Percentiles rank a stretch among this genome's conserved stretches.
phyloP scores from a whole-genome alignment of 2,113 vertebrate species.

The Sinocyclocheilus anshuiensis region DNA sequence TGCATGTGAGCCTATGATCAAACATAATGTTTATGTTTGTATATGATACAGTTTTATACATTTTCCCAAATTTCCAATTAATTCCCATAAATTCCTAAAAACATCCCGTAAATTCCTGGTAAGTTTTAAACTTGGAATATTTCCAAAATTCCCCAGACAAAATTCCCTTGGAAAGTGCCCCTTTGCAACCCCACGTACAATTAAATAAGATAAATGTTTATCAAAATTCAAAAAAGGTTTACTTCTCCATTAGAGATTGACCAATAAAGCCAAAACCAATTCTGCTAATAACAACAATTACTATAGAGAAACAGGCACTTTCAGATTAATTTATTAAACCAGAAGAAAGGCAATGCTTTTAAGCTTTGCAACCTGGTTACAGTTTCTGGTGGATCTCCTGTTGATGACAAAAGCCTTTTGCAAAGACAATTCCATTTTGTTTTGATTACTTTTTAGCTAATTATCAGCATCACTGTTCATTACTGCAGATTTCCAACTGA shows the following conservation, averaged over 20 bases:
- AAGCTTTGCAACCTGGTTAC: background rate
- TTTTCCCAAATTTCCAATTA: no score
- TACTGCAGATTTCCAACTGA: background rate
- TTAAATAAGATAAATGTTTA: background rate
- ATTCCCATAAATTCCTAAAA: no score
- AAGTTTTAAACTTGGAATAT: no score
- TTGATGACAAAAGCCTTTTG: background rate
- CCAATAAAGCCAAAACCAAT: background rate
- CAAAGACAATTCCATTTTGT: background rate
- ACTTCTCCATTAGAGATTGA: background rate
- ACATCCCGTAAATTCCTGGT: no score
- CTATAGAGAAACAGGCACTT: background rate
- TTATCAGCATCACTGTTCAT: background rate
- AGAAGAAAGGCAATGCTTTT: background rate
- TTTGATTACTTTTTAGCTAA: background rate
- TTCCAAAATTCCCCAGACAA: no score
- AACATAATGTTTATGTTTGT: no score
- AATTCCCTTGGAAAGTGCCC: no score
- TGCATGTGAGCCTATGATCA: no score
- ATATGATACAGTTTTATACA: no score
- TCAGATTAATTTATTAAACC: background rate
- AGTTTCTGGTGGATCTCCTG: background rate
- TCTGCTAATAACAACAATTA: slow-evolving; percentile 8
- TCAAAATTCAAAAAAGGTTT: background rate
- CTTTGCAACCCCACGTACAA: no score